A percentile compares a stretch with the other conserved stretches of the same genome.
Conservation (phyloP, 2,797 vertebrate species). For the Pseudocheirus occidentalis region DNA sequence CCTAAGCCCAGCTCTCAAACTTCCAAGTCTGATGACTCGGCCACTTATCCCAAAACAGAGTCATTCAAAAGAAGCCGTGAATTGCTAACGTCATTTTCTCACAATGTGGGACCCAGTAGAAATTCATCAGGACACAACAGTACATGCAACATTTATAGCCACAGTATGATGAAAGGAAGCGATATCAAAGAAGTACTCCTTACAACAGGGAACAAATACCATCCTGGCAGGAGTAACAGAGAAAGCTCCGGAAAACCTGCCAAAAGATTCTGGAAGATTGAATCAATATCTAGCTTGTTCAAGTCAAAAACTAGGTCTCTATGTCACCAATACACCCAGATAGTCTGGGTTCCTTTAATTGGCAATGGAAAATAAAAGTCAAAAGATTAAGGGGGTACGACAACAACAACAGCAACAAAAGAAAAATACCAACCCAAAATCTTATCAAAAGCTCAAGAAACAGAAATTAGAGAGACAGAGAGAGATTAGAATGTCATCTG, state of each 20-base stretch:
- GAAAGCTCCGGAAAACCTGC: neutral
- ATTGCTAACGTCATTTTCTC: neutral
- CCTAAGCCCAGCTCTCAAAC: neutral
- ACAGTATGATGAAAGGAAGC: neutral
- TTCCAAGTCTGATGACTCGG: neutral
- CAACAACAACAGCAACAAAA: no score
- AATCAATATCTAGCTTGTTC: neutral
- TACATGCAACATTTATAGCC: neutral
- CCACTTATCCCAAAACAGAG: neutral
- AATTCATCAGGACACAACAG: neutral
- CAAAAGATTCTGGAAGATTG: neutral
- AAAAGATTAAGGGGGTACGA: neutral
- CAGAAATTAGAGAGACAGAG: neutral
- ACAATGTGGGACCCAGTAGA: neutral
- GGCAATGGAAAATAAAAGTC: neutral
- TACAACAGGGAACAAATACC: neutral
- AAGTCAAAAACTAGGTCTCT: neutral
- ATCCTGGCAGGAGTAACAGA: no score
- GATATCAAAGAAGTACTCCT: neutral
- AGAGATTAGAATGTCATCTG: neutral
- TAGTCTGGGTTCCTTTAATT: neutral
- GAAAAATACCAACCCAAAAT: neutral
- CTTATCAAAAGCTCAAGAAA: neutral
- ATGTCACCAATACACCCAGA: neutral
- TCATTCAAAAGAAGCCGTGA: no score